A percentile compares a stretch with the other conserved stretches of the same genome.
Conservation (phyloP, 2,888 invertebrate genomes). For the Icerya purchasi region DNA sequence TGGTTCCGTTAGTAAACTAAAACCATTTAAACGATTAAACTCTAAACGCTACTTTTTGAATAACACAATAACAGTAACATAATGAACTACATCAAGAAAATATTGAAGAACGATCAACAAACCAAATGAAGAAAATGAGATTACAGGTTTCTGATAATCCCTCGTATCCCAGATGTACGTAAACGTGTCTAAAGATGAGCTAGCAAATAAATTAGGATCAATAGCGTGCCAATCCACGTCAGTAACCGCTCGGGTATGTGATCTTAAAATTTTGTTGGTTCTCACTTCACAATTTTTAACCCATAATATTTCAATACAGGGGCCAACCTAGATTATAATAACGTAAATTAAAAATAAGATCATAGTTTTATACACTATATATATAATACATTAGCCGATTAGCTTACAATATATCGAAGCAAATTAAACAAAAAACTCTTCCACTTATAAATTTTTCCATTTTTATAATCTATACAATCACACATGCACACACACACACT, state of each 20-base stretch:
- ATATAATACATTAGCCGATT: no score
- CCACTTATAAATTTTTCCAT: no score
- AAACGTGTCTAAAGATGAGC: constrained; percentile 82
- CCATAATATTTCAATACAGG: constrained; percentile 70
- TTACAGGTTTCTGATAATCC: constrained; percentile 58
- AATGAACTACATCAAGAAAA: no score
- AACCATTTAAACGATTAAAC: no score
- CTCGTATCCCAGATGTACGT: constrained; percentile 85
- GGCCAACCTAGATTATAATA: constrained; percentile 60
- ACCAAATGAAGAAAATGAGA: constrained; percentile 76
- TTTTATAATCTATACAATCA: no score
- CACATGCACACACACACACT: no score
- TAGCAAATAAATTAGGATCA: constrained; percentile 53
- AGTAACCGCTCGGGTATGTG: constrained; percentile 66
- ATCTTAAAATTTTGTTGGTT: constrained; percentile 47
- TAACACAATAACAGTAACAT: no score
- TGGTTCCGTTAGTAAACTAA: no score
- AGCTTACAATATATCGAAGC: no score
- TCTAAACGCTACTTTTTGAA: no score
- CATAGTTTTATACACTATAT: neutral
- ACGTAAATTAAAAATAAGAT: constrained; percentile 1
- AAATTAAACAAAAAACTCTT: no score
- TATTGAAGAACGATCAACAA: no score
- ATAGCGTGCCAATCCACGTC: constrained; percentile 80
- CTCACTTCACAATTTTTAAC: constrained; percentile 42